Evolutionary conservation across 2,797 vertebrate genomes (phyloP).

Genomic region (Nyctalus aviator): DNA sequence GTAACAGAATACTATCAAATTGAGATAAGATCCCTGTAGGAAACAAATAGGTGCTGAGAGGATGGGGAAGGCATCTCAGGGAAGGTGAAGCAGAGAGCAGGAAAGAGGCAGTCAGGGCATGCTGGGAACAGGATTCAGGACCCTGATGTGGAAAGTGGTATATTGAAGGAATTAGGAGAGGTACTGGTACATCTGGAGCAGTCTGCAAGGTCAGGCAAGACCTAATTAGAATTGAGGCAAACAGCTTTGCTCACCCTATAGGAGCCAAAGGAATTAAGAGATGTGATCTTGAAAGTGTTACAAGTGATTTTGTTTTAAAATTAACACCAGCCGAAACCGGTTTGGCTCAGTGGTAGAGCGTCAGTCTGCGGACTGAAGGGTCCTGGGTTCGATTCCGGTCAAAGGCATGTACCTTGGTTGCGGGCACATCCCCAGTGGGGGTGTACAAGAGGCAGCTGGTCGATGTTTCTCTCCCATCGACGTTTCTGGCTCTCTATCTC

Average conservation of each 20-base stretch:
- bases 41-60: background rate
- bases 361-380: too few relatives aligned
- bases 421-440: too few relatives aligned
- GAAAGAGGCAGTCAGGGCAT: background rate
- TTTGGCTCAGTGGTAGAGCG: too few relatives aligned
- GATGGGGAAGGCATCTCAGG: background rate
- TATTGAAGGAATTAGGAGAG: background rate
- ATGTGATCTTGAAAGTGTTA: background rate
- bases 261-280: background rate
- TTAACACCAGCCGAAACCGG: background rate
- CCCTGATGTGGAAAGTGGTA: background rate
- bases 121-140: background rate
- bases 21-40: background rate
- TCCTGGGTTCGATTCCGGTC: too few relatives aligned
- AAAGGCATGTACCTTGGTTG: too few relatives aligned
- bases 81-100: background rate
- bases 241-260: background rate
- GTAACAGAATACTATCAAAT: background rate
- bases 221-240: background rate
- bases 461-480: too few relatives aligned
- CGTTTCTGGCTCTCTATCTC: too few relatives aligned
- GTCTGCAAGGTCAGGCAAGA: background rate
- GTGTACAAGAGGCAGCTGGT: too few relatives aligned
- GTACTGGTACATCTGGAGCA: background rate
- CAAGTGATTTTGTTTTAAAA: constrained; percentile 23